Evolutionary conservation across 2,113 vertebrate species (phyloP), one percentile per base, ranked within the genome.

Genomic region (Sakesphorus luctuosus): DNA sequence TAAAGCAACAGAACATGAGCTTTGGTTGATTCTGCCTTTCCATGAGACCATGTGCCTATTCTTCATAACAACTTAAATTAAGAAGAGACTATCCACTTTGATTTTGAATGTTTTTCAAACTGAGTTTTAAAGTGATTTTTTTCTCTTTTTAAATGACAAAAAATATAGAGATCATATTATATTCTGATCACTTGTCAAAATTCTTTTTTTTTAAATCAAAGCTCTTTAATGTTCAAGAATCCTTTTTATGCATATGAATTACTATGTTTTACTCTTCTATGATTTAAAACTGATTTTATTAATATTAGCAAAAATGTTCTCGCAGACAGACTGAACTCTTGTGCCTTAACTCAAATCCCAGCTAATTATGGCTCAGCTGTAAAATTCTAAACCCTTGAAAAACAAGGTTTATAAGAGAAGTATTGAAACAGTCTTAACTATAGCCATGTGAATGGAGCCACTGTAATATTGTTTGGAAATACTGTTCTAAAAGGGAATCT

Each of bases 391-490:
- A 93, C 77, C 76, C 93, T 63, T 56, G 81, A 91, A 96, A 97
- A 96, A 87, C 94, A 96, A 92, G 75, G 84, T 95, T 93, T 96
- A 88, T 96, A 94, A 97, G 86, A 93, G 93, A 95, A 93, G 91
- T 96, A 95, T 92, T 97, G 93, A 96, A 68, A 93, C 43, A 91
- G 96, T 59, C 82, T 96, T 94, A 92, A 94, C 87, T 96, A 90
- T 88, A 71, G 83, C 79, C 53, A 44, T 96, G 75, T 97, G 97
- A 97, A 94, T 94, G 95, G 90, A 97, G 80, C 81, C 86, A 96
- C 80, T 93, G 93, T 97, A 96, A 96, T 93, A 97, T 96, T 95
- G 95, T 97, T 97, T 93, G 85, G 96, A 95, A 96, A 94, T 90
- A 71, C 84, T 80, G 81, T 66, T 97, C 95, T 95, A 85, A 96